phyloP scores from a whole-genome alignment of 2,888 invertebrate genomes.

The Neria commutata region DNA sequence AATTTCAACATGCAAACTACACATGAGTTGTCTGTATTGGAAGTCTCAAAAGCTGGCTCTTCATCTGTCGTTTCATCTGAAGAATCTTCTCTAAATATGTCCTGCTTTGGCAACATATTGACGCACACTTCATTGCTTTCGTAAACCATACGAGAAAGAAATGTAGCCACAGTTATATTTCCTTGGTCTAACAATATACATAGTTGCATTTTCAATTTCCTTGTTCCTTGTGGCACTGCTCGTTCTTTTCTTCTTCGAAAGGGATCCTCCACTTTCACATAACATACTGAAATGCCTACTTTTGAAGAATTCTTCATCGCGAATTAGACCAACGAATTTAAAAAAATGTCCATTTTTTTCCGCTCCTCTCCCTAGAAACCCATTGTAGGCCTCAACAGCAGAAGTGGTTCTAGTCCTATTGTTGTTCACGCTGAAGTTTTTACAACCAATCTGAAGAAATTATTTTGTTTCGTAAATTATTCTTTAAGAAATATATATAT shows the following conservation, averaged over 20 bases:
- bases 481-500: too few species aligned
- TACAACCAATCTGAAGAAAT: conserved; percentile 12
- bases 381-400: too few species aligned
- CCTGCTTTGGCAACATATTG: conserved; percentile 7
- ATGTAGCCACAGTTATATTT: conserved; percentile 10
- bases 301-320: conserved; percentile 26
- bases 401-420: conserved; percentile 13
- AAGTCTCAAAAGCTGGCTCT: too few species aligned
- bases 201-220: conserved; percentile 3
- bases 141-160: conserved; percentile 19
- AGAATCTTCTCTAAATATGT: conserved; percentile 5
- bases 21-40: too few species aligned
- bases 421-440: conserved; percentile 18
- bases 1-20: too few species aligned
- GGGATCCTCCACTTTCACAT: conserved; percentile 21
- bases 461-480: too few species aligned
- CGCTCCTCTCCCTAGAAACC: too few species aligned
- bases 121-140: conserved; percentile 12
- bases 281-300: conserved; percentile 15
- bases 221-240: neutral
- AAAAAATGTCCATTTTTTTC: too few species aligned
- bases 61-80: neutral
- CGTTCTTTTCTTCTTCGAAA: conserved; percentile 9
- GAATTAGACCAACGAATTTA: conserved; percentile 18
- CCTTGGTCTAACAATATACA: conserved; percentile 10